Percentiles rank a stretch among this genome's conserved stretches.
Evolutionary conservation across 2,113 vertebrate genomes (phyloP).

Genomic region (Gavia stellata): DNA sequence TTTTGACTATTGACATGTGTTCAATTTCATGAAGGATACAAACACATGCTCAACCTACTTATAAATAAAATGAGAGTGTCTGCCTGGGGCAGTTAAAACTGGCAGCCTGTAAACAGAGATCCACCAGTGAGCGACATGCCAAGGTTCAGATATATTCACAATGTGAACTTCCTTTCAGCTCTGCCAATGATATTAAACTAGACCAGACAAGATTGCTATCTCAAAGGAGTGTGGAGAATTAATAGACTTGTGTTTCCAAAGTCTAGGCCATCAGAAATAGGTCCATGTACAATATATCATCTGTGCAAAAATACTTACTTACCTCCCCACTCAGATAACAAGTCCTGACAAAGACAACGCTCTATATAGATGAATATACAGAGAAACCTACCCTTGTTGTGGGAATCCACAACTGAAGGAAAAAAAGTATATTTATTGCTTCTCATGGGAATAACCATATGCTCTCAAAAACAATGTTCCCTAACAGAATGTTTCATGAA

Average conservation of each 20-base stretch:
- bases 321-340: neutral
- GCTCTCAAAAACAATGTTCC: slow-evolving; percentile 10
- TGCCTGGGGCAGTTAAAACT: slow-evolving; percentile 43
- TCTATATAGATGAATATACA: neutral
- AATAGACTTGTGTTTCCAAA: slow-evolving; percentile 44
- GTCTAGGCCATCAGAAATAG: slow-evolving; percentile 21
- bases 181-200: slow-evolving; percentile 50
- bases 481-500: slow-evolving; percentile 8
- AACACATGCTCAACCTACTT: slow-evolving; percentile 40
- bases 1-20: neutral
- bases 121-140: neutral
- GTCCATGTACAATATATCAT: neutral
- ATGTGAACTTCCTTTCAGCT: slow-evolving; percentile 52
- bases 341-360: neutral
- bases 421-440: neutral
- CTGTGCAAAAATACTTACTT: slow-evolving; percentile 7
- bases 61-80: slow-evolving; percentile 51
- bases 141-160: slow-evolving; percentile 41
- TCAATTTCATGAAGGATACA: neutral
- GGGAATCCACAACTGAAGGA: neutral
- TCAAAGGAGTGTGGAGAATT: slow-evolving; percentile 31
- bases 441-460: slow-evolving; percentile 47
- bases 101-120: slow-evolving; percentile 49
- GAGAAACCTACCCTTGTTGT: neutral
- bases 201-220: slow-evolving; percentile 55